Evolutionary conservation across 1,140 invertebrate genomes (phyloP).

Genomic region (Panagrolaimus sp.): DNA sequence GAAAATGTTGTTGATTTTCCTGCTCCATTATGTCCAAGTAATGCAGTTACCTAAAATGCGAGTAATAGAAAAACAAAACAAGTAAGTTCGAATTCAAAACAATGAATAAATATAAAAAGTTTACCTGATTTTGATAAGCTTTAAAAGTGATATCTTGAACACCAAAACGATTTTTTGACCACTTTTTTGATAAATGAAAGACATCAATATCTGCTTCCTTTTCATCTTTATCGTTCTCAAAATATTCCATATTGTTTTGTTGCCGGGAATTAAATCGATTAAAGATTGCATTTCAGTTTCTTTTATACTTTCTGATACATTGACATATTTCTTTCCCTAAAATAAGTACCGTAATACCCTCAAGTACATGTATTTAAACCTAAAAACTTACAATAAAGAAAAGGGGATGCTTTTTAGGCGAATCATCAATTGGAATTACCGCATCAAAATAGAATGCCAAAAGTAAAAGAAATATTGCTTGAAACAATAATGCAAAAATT

Average conservation of each 20-base stretch:
- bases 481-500: too few species aligned
- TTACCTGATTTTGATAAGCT: too few species aligned
- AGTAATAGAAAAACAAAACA: too few species aligned
- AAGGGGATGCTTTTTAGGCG: neutral
- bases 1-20: slow-evolving; percentile 44
- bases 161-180: neutral
- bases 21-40: slow-evolving; percentile 60
- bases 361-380: too few species aligned
- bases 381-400: neutral
- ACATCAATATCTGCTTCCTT: slow-evolving; percentile 1
- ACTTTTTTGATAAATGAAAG: neutral
- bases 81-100: neutral
- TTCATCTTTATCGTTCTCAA: neutral
- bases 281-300: too few species aligned
- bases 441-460: neutral
- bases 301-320: too few species aligned
- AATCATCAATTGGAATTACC: neutral
- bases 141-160: neutral
- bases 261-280: too few species aligned
- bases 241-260: too few species aligned
- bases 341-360: too few species aligned
- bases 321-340: too few species aligned
- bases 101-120: too few species aligned
- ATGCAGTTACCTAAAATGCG: too few species aligned
- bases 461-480: neutral